Conservation (phyloP, 1,140 invertebrate genomes). For the Aculops lycopersici region DNA sequence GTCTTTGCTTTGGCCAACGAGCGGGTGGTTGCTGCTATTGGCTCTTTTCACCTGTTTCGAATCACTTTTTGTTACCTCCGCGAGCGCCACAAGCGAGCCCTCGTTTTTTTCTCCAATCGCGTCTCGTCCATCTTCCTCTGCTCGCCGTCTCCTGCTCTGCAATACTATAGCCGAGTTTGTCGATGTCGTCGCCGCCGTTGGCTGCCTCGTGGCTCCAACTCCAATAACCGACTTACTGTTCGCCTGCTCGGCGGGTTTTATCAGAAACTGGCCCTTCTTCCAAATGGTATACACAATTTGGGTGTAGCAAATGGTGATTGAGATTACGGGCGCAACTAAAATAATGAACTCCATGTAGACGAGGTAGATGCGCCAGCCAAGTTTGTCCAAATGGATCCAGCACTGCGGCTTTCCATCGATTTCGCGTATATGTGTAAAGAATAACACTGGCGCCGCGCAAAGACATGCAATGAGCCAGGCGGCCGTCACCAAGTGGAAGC, state of each 20-base stretch:
- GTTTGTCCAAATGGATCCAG: conserved; percentile 47
- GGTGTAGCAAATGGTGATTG: conserved; percentile 60
- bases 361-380: conserved; percentile 55
- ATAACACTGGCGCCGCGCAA: conserved; percentile 47
- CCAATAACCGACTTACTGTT: no score
- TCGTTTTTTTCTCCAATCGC: no score
- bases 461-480: conserved; percentile 47
- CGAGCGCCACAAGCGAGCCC: no score
- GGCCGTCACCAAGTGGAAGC: conserved; percentile 25
- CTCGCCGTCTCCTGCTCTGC: no score
- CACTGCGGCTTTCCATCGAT: conserved; percentile 33
- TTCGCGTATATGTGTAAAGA: conserved; percentile 39
- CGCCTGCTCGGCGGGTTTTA: no score
- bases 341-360: conserved; percentile 41
- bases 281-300: conserved; percentile 73
- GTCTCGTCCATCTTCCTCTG: no score
- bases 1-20: no score
- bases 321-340: conserved; percentile 54
- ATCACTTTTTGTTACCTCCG: no score
- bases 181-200: neutral
- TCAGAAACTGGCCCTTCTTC: conserved; percentile 31
- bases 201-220: neutral
- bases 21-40: no score
- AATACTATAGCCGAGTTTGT: no score
- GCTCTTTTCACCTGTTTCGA: no score